phyloP scores from a whole-genome alignment of 1,140 invertebrate genomes.

The Lepidurus apus region DNA sequence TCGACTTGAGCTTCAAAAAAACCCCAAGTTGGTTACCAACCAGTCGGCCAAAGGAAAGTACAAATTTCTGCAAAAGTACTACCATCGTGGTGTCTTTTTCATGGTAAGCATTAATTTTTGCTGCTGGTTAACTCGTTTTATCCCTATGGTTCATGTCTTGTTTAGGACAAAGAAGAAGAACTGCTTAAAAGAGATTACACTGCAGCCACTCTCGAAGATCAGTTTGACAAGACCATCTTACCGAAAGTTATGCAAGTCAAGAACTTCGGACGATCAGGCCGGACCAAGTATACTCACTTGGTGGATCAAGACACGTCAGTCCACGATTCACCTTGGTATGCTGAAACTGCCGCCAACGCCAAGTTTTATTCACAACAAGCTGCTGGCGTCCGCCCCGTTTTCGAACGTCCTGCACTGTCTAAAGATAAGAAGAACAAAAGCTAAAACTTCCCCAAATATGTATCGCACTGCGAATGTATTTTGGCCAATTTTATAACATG shows the following conservation, averaged over 20 bases:
- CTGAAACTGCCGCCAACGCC: slow-evolving; percentile 77
- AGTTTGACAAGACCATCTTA: slow-evolving; percentile 97
- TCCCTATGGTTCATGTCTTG: slow-evolving; percentile 33
- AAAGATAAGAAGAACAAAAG: slow-evolving; percentile 39
- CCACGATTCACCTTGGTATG: slow-evolving; percentile 94
- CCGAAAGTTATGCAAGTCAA: slow-evolving; percentile 99
- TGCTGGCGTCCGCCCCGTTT: slow-evolving; percentile 92
- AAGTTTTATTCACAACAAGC: slow-evolving; percentile 86
- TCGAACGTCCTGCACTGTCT: slow-evolving; percentile 72
- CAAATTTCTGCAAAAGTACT: slow-evolving; percentile 99
- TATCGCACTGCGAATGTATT: neutral
- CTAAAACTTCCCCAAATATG: slow-evolving; percentile 5
- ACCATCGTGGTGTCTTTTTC: slow-evolving; percentile 97
- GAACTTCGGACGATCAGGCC: slow-evolving; percentile 96
- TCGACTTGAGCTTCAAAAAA: slow-evolving; percentile 76
- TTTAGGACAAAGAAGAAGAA: slow-evolving; percentile 80
- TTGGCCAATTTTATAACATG: neutral
- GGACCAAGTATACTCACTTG: slow-evolving; percentile 98
- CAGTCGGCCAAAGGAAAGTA: slow-evolving; percentile 97
- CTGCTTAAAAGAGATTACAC: slow-evolving; percentile 94
- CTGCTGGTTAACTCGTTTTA: neutral
- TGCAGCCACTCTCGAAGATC: slow-evolving; percentile 94
- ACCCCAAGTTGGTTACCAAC: slow-evolving; percentile 91
- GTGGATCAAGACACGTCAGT: slow-evolving; percentile 99
- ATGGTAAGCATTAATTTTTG: slow-evolving; percentile 50